Evolutionary conservation across 2,888 invertebrate genomes (phyloP).

Genomic region (Clistopyga incitator): DNA sequence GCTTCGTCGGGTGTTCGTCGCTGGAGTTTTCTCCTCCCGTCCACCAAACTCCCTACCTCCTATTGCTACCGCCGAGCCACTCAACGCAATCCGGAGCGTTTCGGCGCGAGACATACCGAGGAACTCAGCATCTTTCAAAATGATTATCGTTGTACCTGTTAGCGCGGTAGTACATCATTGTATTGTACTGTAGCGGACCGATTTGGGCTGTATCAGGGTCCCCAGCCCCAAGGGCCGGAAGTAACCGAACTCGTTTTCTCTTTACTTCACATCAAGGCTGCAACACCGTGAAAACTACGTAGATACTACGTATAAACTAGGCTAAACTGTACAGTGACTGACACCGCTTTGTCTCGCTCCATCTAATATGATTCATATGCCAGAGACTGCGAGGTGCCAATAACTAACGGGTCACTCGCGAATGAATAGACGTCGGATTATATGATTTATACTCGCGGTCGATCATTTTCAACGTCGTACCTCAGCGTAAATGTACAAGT

Average conservation of each 20-base stretch:
- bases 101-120: conserved; percentile 30
- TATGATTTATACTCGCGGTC: conserved; percentile 46
- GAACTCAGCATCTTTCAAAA: conserved; percentile 28
- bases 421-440: conserved; percentile 24
- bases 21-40: conserved; percentile 41
- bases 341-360: neutral
- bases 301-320: conserved; percentile 9
- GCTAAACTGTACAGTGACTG: neutral
- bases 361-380: conserved; percentile 12
- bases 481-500: conserved; percentile 37
- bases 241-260: conserved; percentile 26
- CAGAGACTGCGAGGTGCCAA: conserved; percentile 10
- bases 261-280: conserved; percentile 9
- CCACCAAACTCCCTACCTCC: conserved; percentile 32
- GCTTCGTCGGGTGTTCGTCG: conserved; percentile 71
- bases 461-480: conserved; percentile 26
- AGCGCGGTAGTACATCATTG: neutral
- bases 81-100: conserved; percentile 46
- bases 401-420: neutral
- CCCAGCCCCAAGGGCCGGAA: conserved; percentile 23
- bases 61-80: conserved; percentile 38
- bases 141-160: conserved; percentile 28
- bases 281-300: conserved; percentile 4
- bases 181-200: conserved; percentile 12
- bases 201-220: conserved; percentile 18